Evolutionary conservation across 2,888 invertebrate species (phyloP).

Genomic region (Leptopilina myrica): DNA sequence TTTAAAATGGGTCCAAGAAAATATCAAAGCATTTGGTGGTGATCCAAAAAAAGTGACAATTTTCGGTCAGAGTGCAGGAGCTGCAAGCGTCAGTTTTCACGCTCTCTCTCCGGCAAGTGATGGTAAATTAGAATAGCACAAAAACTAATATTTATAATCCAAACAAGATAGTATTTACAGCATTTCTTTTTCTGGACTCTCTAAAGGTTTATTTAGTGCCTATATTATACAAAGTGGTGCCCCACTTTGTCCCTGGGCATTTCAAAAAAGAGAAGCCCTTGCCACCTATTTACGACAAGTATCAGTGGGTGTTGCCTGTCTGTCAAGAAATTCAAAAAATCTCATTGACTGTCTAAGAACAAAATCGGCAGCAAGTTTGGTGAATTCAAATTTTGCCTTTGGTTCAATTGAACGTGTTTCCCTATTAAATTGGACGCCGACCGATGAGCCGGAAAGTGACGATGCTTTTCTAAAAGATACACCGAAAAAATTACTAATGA

Average conservation of each 20-base stretch:
- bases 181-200: background rate
- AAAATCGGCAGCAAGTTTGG: background rate
- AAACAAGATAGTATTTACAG: background rate
- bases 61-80: constrained; percentile 49
- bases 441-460: background rate
- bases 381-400: background rate
- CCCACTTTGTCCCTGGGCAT: background rate
- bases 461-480: constrained; percentile 15
- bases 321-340: background rate
- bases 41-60: constrained; percentile 57
- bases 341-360: background rate
- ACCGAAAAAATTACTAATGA: background rate
- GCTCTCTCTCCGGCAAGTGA: constrained; percentile 30
- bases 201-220: background rate
- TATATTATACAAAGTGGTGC: constrained; percentile 18
- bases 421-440: background rate
- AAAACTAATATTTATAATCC: background rate
- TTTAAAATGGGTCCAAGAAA: constrained; percentile 57
- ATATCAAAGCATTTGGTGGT: constrained; percentile 58
- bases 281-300: background rate
- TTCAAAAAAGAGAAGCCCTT: background rate
- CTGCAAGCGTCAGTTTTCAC: constrained; percentile 6
- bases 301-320: background rate
- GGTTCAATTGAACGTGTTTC: background rate
- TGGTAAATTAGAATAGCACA: background rate